Base-by-base conservation (phyloP, 2,797 vertebrate genomes). In the Danio tinwini region DNA sequence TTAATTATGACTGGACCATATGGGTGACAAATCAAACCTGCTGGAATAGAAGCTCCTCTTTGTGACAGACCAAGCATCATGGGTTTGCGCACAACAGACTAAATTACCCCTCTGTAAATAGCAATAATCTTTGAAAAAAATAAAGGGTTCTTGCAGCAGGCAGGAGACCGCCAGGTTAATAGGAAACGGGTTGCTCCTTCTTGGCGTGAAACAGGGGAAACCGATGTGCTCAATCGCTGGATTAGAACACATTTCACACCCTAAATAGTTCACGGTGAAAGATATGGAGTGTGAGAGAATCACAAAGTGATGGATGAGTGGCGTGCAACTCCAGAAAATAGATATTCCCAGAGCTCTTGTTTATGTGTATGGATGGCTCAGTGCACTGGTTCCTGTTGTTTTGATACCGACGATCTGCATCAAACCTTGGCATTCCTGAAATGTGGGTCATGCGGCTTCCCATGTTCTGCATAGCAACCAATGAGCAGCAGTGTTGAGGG, bases 381-480 rank as follows among this genome's bases (percentile, higher is more conserved):
- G 77, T 80, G 71, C 64, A 63, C 80, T 80, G 70, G 29, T 76
- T 75, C 44, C 59, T 81, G 81, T 85, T 65, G 87, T 90, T 92
- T 50, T 82, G 88, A 89, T 88, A 91, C 89, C 91, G 85, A 91
- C 71, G 78, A 78, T 85, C 85, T 83, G 76, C 78, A 81, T 83
- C 84, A 80, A 81, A 74, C 69, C 69, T 45, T 78, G 84, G 86
- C 87, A 86, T 88, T 88, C 84, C 75, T 74, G 78, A 88, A 90
- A 92, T 90, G 88, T 92, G 91, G 91, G 91, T 92, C 90, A 92
- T 79, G 81, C 80, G 62, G 62, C 80, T 72, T 56, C 79, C 69
- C 74, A 73, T 90, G 85, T 84, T 90, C 80, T 88, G 77, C 80
- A 64, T 56, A 76, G 69, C 80, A 84, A 76, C 86, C 86, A 84